A percentile compares a stretch with the other conserved stretches of the same genome.
Conservation (phyloP, 1,140 invertebrate species). For the Macrotrachela quadricornifera region DNA sequence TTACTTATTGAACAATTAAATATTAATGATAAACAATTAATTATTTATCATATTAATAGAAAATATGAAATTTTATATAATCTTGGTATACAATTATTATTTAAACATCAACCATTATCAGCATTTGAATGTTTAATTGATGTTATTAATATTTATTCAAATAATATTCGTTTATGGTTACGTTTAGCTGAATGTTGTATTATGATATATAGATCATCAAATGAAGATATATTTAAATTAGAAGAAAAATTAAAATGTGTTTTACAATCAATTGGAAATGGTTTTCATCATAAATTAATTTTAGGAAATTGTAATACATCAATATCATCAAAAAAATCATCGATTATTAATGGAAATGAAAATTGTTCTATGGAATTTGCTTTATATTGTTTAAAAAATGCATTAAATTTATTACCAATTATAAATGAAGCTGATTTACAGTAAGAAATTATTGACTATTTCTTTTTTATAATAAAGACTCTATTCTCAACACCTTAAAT, state of each 20-base stretch:
- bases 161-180: conserved; percentile 70
- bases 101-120: conserved; percentile 49
- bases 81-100: conserved; percentile 60
- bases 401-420: conserved; percentile 32
- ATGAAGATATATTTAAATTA: conserved; percentile 11
- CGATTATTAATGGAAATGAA: conserved; percentile 3
- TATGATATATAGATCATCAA: conserved; percentile 19
- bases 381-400: conserved; percentile 61
- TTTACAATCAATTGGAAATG: conserved; percentile 40
- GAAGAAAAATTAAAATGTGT: conserved; percentile 39
- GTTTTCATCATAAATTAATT: conserved; percentile 44
- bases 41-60: conserved; percentile 30
- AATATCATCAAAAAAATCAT: conserved; percentile 13
- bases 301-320: conserved; percentile 11
- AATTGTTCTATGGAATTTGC: conserved; percentile 64
- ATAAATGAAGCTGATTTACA: background rate
- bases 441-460: too few species aligned
- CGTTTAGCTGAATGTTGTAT: conserved; percentile 62
- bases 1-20: conserved; percentile 22
- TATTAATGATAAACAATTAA: background rate
- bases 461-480: too few species aligned
- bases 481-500: background rate
- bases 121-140: conserved; percentile 79
- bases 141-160: conserved; percentile 57
- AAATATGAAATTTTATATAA: conserved; percentile 65